These are phyloP conservation scores for Sorex araneus DNA, from an alignment of 2,113 vertebrate genomes.

Conservation along the genomic window DNA sequence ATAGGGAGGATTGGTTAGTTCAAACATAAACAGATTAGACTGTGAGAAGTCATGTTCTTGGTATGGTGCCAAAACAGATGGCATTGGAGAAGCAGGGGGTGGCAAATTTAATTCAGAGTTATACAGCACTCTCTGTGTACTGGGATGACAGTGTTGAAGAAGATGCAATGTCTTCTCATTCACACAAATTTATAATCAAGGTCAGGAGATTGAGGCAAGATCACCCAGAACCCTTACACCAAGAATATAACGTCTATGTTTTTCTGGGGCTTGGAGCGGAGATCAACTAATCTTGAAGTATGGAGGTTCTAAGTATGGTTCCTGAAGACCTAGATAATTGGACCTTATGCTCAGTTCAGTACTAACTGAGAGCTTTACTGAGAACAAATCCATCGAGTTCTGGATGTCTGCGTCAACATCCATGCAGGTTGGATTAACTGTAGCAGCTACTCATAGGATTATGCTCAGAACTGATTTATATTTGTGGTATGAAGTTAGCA, in stretches of 20 bases:
- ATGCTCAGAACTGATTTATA: conserved; percentile 10
- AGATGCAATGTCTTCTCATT: conserved; percentile 9
- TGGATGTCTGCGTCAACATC: conserved; percentile 46
- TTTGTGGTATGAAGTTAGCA: background rate
- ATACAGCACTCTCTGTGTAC: background rate
- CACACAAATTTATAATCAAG: conserved; percentile 24
- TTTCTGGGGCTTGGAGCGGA: background rate
- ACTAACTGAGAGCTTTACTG: background rate
- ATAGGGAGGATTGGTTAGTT: background rate
- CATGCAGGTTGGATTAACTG: conserved; percentile 14
- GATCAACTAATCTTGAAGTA: background rate
- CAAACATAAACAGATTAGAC: background rate
- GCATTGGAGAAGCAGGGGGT: background rate
- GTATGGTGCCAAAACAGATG: background rate
- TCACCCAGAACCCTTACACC: background rate
- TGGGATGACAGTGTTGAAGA: conserved; percentile 1
- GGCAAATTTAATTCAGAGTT: background rate
- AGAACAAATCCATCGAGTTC: background rate
- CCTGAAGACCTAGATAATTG: background rate
- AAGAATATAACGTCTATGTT: background rate
- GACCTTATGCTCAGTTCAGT: background rate
- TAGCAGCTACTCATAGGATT: background rate
- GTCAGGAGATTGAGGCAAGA: background rate
- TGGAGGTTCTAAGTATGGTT: background rate
- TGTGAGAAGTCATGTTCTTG: background rate